Base-by-base conservation (phyloP, 2,888 invertebrate genomes). In the Hybos culiciformis region DNA sequence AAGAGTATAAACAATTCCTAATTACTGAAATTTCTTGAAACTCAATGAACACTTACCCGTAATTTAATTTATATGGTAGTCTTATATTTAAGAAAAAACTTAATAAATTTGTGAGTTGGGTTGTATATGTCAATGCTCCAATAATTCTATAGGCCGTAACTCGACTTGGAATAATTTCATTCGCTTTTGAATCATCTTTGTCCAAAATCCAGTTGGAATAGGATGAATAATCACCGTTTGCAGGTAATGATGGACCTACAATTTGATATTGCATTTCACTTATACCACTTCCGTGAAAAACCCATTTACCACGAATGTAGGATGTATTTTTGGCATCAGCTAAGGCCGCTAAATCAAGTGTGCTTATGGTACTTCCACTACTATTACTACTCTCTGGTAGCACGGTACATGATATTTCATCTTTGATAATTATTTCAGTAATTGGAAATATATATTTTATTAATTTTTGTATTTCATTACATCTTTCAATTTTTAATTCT, bases 101-200 rank as follows among this genome's bases (percentile, higher is more conserved):
- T 50, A 91, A 70, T 51, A 90, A 70, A 58, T 81, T 78, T 37
- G 84, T 75, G 52, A 93, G 71, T 69, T 93, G 93, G 44, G 90
- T 81, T 32, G 84, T 80, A 61, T 90, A 86, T 33, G 83, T 81
- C 34, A 93, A 74, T 41, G 86, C 92, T 50, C 82, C 88, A 61
- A 75, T 77, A 51, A 82, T 82, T 49, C 78, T 78, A 57, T 79
- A 80, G 34, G 80, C 78, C 52, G 78, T 75, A 60, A 82, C 78
- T 50, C 72, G 72, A 55, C 76, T 75, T 14, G 74, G 71, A 51
- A 70, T 68, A 45, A 71, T 69, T 51, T 70, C 73, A 50, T 69
- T 68, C 15, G 59, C 53, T 46, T 62, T 58, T 39, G 63, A 59
- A 55, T 63, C 64, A 38, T 67, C 67, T 43, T 66, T 67, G 49